Conservation (phyloP, 2,113 vertebrate species). For the Tringa solitaria region DNA sequence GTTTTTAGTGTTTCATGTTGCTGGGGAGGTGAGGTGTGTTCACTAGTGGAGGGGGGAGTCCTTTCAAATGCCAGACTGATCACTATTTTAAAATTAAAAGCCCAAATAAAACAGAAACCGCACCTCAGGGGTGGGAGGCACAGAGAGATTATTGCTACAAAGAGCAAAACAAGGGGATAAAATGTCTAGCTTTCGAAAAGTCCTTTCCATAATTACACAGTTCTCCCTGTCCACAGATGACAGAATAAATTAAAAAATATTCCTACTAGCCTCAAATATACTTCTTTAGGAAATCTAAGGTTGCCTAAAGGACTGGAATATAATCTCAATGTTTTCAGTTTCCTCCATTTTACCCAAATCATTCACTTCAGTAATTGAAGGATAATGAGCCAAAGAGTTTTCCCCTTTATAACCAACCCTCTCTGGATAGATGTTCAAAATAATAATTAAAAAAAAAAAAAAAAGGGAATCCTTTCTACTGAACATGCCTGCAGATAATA, state of each 20-base stretch:
- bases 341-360: slow-evolving; percentile 65
- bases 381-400: slow-evolving; percentile 74
- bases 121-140: neutral
- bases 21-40: neutral
- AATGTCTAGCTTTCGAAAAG: neutral
- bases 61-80: neutral
- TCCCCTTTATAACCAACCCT: slow-evolving; percentile 55
- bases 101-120: neutral
- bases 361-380: slow-evolving; percentile 76
- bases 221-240: slow-evolving; percentile 38
- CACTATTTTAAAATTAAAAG: neutral
- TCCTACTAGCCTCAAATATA: slow-evolving; percentile 52
- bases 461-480: neutral
- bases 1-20: neutral
- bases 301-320: slow-evolving; percentile 78
- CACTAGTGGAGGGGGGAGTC: neutral
- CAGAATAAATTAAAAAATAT: slow-evolving; percentile 63
- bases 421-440: slow-evolving; percentile 48
- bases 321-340: slow-evolving; percentile 69
- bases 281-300: slow-evolving; percentile 57
- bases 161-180: neutral
- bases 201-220: neutral
- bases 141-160: neutral
- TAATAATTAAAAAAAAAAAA: slow-evolving; percentile 60
- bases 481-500: slow-evolving; percentile 19